Evolutionary conservation across 1,140 invertebrate genomes (phyloP).

Genomic region (Drosophila asahinai): DNA sequence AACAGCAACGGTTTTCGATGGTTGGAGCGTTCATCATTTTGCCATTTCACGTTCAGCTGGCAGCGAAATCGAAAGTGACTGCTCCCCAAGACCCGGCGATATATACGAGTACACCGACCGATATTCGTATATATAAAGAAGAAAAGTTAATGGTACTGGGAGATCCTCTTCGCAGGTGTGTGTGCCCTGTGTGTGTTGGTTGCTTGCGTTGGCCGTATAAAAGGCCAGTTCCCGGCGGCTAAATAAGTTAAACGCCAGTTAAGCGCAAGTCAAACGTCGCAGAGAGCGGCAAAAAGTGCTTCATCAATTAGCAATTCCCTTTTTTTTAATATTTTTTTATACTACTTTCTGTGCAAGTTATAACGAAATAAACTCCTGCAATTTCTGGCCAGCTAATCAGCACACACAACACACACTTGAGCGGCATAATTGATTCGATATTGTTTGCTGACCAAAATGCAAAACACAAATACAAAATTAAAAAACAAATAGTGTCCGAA

Average conservation of each 20-base stretch:
- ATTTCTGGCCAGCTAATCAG: background rate
- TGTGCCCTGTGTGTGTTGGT: constrained; percentile 19
- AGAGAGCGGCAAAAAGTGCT: constrained; percentile 18
- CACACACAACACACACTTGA: constrained; percentile 23
- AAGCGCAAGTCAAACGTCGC: constrained; percentile 16
- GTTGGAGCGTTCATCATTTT: constrained; percentile 82
- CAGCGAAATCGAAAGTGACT: constrained; percentile 85
- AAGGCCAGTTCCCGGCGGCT: constrained; percentile 5
- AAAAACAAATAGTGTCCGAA: constrained; percentile 40
- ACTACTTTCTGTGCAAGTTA: constrained; percentile 14
- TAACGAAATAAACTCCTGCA: background rate
- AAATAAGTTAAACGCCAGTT: constrained; percentile 20
- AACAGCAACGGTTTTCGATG: constrained; percentile 79
- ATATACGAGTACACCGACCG: constrained; percentile 1
- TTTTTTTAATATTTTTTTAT: constrained; percentile 15
- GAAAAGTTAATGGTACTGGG: constrained; percentile 36
- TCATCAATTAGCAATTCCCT: background rate
- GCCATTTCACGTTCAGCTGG: constrained; percentile 85
- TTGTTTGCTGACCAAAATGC: constrained; percentile 28
- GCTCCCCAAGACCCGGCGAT: constrained; percentile 68
- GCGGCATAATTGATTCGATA: constrained; percentile 50
- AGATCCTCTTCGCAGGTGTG: constrained; percentile 23
- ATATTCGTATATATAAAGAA: constrained; percentile 11
- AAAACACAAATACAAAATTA: constrained; percentile 32
- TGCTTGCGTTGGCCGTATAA: constrained; percentile 27